Evolutionary conservation across 2,888 invertebrate species (phyloP), one percentile per base, ranked within the genome.

Genomic region (Tetramorium bicarinatum): DNA sequence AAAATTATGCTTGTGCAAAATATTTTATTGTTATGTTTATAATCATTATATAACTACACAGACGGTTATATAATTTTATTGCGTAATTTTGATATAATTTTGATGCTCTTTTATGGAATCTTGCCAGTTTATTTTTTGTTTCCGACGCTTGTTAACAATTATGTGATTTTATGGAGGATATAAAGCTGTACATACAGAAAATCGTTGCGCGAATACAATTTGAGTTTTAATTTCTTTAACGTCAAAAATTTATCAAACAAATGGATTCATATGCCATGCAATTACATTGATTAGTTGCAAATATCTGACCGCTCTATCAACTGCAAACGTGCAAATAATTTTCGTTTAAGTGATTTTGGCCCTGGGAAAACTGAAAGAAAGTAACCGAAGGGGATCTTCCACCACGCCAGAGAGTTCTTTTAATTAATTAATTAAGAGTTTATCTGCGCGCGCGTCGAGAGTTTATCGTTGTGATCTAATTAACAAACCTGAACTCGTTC

Each of bases 371-470:
- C 34, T 21, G 47, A 80, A 80, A 80, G 79, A 80, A 80, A 72
- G 72, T 72, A 72, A 72, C 59, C 72, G 34, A 59, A 34, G 25
- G 7, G 13, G 64, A 34, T 47, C 18, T 49, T 21, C 11, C 47
- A 8, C 34, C 47, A 59, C 21, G 47, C 54, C 59, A 21, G 9
- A 38, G 38, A 80, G 38, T 47, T 72, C 47, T 72, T 80, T 72
- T 80, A 80, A 80, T 72, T 80, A 80, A 80, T 80, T 67, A 77
- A 80, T 80, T 80, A 80, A 80, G 79, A 80, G 79, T 80, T 80
- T 80, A 80, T 72, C 47, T 59, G 25, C 38, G 59, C 21, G 56
- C 18, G 66, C 72, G 72, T 25, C 38, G 13, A 44, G 47, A 80
- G 72, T 72, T 80, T 72, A 80, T 80, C 72, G 25, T 80, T 80